phyloP scores from a whole-genome alignment of 1,140 invertebrate species.

The Luehdorfia chinensis region DNA sequence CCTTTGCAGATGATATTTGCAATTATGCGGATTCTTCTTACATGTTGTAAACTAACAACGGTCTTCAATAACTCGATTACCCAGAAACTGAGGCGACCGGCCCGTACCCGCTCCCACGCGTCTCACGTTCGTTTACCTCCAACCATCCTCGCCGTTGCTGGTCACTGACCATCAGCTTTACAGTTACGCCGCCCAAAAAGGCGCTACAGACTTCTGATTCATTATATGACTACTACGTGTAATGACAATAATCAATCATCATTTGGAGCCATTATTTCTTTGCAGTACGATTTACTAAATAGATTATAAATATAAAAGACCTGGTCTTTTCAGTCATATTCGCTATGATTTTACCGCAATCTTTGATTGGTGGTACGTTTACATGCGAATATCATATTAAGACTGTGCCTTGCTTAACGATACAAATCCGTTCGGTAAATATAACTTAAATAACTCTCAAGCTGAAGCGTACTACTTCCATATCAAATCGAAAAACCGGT shows the following conservation, averaged over 20 bases:
- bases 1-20: too few relatives aligned
- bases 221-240: slow-evolving; percentile 24
- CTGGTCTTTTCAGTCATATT: slow-evolving; percentile 9
- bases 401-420: too few relatives aligned
- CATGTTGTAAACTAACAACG: too few relatives aligned
- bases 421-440: too few relatives aligned
- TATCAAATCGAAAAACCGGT: too few relatives aligned
- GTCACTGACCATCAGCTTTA: slow-evolving; percentile 39
- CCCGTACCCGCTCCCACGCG: slow-evolving; percentile 34
- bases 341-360: neutral
- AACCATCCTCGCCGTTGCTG: slow-evolving; percentile 25
- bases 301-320: too few relatives aligned
- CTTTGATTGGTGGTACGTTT: neutral
- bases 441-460: too few relatives aligned
- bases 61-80: slow-evolving; percentile 32
- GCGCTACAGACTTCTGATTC: slow-evolving; percentile 18
- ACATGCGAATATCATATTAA: slow-evolving; percentile 2
- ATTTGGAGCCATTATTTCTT: slow-evolving; percentile 25
- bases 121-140: slow-evolving; percentile 41
- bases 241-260: slow-evolving; percentile 42
- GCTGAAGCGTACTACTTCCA: too few relatives aligned
- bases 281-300: neutral
- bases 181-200: slow-evolving; percentile 41
- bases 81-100: slow-evolving; percentile 19
- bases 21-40: too few relatives aligned